A percentile compares a stretch with the other conserved stretches of the same genome.
phyloP scores from a whole-genome alignment of 2,113 vertebrate species.

The Holacanthus passer region DNA sequence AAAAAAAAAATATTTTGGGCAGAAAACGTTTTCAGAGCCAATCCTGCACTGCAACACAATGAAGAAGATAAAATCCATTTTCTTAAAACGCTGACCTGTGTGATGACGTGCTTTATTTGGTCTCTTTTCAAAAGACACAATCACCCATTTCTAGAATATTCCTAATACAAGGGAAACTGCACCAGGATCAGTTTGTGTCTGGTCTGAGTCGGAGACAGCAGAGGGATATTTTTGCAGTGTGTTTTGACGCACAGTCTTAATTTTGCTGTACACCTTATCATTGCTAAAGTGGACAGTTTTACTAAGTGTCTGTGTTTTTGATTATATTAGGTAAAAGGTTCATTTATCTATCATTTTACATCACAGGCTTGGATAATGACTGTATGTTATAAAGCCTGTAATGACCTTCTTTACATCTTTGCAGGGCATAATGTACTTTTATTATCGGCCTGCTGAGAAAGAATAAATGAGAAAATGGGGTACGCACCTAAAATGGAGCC shows the following conservation, averaged over 20 bases:
- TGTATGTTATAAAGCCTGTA: too few species aligned
- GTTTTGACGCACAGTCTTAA: not conserved
- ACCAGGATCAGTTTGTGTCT: not conserved
- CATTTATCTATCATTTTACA: too few species aligned
- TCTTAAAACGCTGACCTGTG: not conserved
- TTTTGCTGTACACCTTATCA: not conserved
- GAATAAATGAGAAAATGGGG: not conserved
- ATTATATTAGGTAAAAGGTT: too few species aligned
- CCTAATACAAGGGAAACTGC: not conserved
- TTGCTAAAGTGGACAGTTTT: not conserved
- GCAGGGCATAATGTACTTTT: not conserved
- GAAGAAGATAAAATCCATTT: not conserved
- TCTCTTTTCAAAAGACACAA: not conserved
- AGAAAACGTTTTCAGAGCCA: slow-evolving; percentile 29
- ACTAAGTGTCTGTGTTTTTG: not conserved
- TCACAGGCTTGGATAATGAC: too few species aligned
- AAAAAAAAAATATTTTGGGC: slow-evolving; percentile 51
- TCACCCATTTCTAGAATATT: not conserved
- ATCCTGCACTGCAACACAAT: not conserved
- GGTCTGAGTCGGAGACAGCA: not conserved
- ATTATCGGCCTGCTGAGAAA: not conserved
- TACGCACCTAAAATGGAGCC: not conserved
- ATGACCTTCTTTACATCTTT: slow-evolving; percentile 4
- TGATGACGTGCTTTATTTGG: not conserved
- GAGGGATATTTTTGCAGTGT: not conserved